Evolutionary conservation across 2,113 vertebrate genomes (phyloP), one percentile per base, ranked within the genome.

Genomic region (Meriones unguiculatus): DNA sequence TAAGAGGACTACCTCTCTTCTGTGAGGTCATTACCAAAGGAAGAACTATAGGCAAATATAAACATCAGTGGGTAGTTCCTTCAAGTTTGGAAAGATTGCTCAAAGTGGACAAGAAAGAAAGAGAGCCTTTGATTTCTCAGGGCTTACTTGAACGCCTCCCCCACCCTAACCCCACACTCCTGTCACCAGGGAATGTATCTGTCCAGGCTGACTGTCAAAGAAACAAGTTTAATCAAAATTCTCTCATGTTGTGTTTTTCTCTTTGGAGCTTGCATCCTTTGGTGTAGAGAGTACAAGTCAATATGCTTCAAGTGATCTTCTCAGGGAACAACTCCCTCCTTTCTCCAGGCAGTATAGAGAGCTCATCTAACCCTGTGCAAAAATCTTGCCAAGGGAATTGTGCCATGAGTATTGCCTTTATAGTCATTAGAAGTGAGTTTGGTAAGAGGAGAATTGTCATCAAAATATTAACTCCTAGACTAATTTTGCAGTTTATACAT

Each of bases 171-270:
- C 0, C 3, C 5, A 22, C 6, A 17, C 30, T 65, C 5, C 75
- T 5, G 62, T 92, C 90, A 96, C 84, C 76, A 52, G 90, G 93
- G 92, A 97, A 90, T 90, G 75, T 32, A 75, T 93, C 86, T 77
- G 85, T 95, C 76, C 30, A 93, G 96, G 72, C 50, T 69, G 81
- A 97, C 93, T 95, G 85, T 96, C 95, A 92, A 95, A 97, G 88
- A 96, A 92, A 95, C 80, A 91, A 92, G 90, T 97, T 96, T 95
- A 97, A 97, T 98, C 94, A 97, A 97, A 97, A 95, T 92, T 92
- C 20, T 97, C 90, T 89, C 95, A 88, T 64, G 90, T 85, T 57
- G 38, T 69, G 70, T 87, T 64, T 90, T 96, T 91, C 90, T 54
- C 88, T 96, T 92, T 86, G 73, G 94, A 78, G 50, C 41, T 73